A percentile compares a stretch with the other conserved stretches of the same genome.
Conservation (phyloP, 2,888 invertebrate genomes). For the Mycalesis mineus region DNA sequence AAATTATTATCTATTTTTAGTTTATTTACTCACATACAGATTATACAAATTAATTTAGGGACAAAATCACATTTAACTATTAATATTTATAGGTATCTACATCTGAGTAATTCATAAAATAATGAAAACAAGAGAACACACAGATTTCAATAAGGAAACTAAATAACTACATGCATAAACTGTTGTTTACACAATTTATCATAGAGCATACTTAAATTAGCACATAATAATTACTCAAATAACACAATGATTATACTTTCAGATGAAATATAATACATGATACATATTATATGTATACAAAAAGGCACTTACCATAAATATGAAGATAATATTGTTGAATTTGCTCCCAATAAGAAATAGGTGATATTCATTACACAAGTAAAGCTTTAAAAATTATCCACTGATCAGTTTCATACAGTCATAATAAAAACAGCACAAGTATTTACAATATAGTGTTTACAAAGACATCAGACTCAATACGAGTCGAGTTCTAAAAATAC, state of each 20-base stretch:
- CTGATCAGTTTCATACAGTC: constrained; percentile 35
- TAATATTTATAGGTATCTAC: too few relatives aligned
- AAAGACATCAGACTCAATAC: constrained; percentile 63
- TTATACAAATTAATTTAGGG: too few relatives aligned
- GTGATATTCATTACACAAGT: constrained; percentile 44
- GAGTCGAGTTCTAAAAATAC: constrained; percentile 72
- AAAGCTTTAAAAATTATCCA: constrained; percentile 36
- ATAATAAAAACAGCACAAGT: constrained; percentile 36
- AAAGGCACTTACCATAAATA: constrained; percentile 60
- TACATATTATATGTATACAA: background rate
- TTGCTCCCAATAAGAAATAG: constrained; percentile 51
- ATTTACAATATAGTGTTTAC: constrained; percentile 56
- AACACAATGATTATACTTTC: too few relatives aligned
- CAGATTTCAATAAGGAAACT: too few relatives aligned
- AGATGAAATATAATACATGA: too few relatives aligned
- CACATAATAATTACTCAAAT: background rate
- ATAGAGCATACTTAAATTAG: background rate
- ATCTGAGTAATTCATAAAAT: too few relatives aligned
- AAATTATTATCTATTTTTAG: too few relatives aligned
- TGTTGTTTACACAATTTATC: too few relatives aligned
- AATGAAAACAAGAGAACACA: too few relatives aligned
- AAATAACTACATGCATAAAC: too few relatives aligned
- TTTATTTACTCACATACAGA: too few relatives aligned
- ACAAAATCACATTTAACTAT: too few relatives aligned
- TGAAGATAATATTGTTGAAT: constrained; percentile 44